Evolutionary conservation across 2,888 invertebrate species (phyloP).

Genomic region (Agriopis aurantiaria): DNA sequence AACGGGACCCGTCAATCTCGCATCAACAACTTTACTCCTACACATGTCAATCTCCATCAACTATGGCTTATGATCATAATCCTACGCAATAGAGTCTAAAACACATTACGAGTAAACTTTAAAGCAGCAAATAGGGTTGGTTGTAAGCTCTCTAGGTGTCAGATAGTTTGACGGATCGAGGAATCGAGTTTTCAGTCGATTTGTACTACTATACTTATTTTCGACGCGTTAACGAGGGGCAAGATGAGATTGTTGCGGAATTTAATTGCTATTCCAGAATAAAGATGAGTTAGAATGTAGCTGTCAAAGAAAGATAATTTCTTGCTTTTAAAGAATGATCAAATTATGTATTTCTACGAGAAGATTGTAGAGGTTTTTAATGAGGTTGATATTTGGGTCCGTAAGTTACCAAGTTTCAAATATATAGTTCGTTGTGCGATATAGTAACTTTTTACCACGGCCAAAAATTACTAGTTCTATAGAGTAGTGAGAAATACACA

Average conservation of each 20-base stretch:
- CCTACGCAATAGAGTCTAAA: constrained; percentile 56
- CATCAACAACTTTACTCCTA: constrained; percentile 69
- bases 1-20: constrained; percentile 78
- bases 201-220: constrained; percentile 48
- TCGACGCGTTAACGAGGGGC: constrained; percentile 33
- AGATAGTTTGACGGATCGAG: constrained; percentile 69
- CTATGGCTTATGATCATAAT: constrained; percentile 58
- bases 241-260: not conserved
- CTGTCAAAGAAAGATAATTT: too few species aligned
- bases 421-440: too few species aligned
- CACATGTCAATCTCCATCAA: constrained; percentile 55
- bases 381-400: too few species aligned
- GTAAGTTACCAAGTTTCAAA: too few species aligned
- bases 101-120: constrained; percentile 41
- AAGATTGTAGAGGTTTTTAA: too few species aligned
- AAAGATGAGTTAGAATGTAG: not conserved
- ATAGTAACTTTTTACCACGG: too few species aligned
- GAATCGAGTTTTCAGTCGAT: constrained; percentile 53
- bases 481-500: too few species aligned
- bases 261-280: not conserved
- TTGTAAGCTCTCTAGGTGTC: constrained; percentile 61
- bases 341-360: too few species aligned
- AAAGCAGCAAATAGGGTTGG: constrained; percentile 38
- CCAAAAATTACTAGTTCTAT: too few species aligned
- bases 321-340: too few species aligned